Percentiles rank a stretch among this genome's conserved stretches.
These are phyloP conservation scores for Tetrax tetrax DNA, from an alignment of 2,113 vertebrate species.

Conservation along the genomic window DNA sequence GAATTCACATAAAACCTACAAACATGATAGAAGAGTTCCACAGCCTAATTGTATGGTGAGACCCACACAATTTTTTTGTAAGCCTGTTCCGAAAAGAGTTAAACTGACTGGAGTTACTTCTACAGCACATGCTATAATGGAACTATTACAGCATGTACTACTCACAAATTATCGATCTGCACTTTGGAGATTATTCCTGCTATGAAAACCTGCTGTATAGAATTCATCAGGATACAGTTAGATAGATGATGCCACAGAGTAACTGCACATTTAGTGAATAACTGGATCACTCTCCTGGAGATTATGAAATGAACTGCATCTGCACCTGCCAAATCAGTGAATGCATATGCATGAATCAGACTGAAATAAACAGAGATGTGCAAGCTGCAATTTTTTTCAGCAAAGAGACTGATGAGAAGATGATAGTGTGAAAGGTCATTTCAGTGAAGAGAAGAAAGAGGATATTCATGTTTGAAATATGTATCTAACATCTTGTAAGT, in stretches of 20 bases:
- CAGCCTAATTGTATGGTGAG: neutral
- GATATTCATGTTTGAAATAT: neutral
- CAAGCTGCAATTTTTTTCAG: neutral
- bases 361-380: neutral
- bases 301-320: neutral
- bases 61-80: neutral
- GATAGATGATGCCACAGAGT: neutral
- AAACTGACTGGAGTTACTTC: neutral
- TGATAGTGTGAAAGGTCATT: neutral
- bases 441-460: neutral
- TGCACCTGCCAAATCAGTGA: neutral
- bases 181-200: neutral
- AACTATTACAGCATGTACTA: neutral
- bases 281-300: neutral
- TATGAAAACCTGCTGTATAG: neutral
- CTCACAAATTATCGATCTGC: neutral
- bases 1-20: neutral
- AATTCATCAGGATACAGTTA: neutral
- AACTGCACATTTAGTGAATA: neutral
- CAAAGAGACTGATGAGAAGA: neutral
- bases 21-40: neutral
- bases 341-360: neutral
- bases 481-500: neutral
- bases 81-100: neutral
- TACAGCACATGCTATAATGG: neutral